These are phyloP conservation scores for Poecilia picta DNA, from an alignment of 2,797 vertebrate genomes.

Conservation along the genomic window DNA sequence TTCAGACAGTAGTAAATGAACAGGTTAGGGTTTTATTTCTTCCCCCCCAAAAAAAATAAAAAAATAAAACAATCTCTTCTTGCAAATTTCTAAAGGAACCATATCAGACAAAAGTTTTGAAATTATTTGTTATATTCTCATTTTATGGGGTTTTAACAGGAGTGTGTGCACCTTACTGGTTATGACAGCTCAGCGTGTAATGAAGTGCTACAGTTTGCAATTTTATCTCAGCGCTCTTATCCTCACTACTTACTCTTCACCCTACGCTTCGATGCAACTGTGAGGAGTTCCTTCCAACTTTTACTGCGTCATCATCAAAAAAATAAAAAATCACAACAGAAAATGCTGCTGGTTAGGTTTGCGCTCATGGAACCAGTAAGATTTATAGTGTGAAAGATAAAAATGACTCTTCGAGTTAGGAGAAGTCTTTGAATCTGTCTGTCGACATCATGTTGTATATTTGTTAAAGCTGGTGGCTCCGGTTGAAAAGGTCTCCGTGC, in stretches of 20 bases:
- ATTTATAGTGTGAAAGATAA: not conserved
- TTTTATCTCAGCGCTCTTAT: slow-evolving; percentile 4
- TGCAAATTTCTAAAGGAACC: not conserved
- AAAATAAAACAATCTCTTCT: not conserved
- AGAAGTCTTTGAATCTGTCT: not conserved
- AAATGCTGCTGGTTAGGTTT: slow-evolving; percentile 5
- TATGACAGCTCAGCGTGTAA: slow-evolving; percentile 6
- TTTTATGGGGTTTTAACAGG: not conserved
- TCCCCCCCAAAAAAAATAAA: not conserved
- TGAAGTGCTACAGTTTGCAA: slow-evolving; percentile 1
- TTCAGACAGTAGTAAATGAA: not conserved
- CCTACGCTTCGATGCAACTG: slow-evolving; percentile 2
- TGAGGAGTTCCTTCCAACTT: slow-evolving; percentile 1
- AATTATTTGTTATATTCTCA: not conserved
- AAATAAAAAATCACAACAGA: not conserved
- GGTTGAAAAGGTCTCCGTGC: not conserved
- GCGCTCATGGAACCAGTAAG: not conserved
- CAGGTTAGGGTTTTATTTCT: not conserved
- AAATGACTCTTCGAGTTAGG: slow-evolving; percentile 2
- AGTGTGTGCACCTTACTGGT: not conserved
- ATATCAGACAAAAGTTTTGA: not conserved
- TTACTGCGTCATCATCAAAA: slow-evolving; percentile 18
- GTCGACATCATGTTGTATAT: not conserved
- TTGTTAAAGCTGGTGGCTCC: not conserved
- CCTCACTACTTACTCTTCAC: slow-evolving; percentile 9